Percentiles rank a stretch among this genome's conserved stretches.
Conservation (phyloP, 2,113 vertebrate genomes). For the Myotis lucifugus region DNA sequence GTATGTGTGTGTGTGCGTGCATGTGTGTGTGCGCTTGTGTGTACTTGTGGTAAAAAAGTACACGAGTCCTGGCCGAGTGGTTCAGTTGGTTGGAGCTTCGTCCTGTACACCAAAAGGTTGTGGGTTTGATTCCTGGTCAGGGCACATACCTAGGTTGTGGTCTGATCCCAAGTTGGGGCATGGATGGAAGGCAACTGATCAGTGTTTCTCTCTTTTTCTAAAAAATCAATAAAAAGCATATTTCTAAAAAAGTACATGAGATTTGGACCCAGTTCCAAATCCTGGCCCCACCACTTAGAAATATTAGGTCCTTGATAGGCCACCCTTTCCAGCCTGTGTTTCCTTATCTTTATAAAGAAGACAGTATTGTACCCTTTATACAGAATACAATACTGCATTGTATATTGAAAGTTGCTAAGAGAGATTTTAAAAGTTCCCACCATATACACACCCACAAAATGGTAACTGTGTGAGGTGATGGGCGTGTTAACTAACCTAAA, state of each 20-base stretch:
- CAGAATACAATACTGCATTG: not conserved
- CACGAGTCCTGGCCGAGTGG: not conserved
- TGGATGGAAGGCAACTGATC: not conserved
- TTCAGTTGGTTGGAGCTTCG: not conserved
- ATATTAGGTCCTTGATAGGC: not conserved
- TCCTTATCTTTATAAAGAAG: not conserved
- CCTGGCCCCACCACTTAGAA: not conserved
- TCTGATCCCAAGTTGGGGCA: not conserved
- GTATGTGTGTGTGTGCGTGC: no score
- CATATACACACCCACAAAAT: not conserved
- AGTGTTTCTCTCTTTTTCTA: not conserved
- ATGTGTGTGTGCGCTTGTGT: no score
- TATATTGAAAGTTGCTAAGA: not conserved
- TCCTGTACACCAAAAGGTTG: not conserved
- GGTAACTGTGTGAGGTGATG: not conserved
- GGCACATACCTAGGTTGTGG: not conserved
- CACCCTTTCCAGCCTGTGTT: not conserved
- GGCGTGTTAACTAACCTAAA: not conserved
- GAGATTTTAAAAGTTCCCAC: not conserved
- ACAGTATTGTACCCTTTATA: no score
- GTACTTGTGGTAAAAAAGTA: not conserved
- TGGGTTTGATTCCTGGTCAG: not conserved
- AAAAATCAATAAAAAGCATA: not conserved
- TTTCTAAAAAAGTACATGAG: not conserved
- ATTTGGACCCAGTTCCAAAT: not conserved